Evolutionary conservation across 2,888 invertebrate species (phyloP).

Genomic region (Penaeus monodon): DNA sequence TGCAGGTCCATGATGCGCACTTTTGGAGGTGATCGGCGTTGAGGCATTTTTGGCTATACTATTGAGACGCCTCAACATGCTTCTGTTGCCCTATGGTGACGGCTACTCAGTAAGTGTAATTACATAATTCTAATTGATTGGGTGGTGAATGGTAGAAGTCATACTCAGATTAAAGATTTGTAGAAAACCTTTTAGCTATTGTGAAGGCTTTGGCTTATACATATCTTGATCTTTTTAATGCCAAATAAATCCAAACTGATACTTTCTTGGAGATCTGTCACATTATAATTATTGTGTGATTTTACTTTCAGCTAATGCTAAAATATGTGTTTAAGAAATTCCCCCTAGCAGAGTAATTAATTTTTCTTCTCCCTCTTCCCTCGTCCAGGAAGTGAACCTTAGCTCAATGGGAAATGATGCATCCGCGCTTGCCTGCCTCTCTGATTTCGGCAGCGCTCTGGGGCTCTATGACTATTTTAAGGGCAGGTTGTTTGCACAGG

Average conservation of each 20-base stretch:
- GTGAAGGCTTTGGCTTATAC: no score
- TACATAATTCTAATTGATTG: background rate
- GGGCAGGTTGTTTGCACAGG: conserved; percentile 97
- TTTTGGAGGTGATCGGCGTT: conserved; percentile 81
- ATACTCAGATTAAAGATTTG: background rate
- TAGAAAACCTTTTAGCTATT: background rate
- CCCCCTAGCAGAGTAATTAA: background rate
- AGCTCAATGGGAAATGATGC: conserved; percentile 99
- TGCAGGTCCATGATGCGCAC: conserved; percentile 66
- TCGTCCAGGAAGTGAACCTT: conserved; percentile 92
- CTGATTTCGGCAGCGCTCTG: conserved; percentile 94
- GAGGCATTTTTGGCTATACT: conserved; percentile 93
- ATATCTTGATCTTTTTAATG: no score
- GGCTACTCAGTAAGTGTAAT: conserved; percentile 83
- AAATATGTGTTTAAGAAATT: no score
- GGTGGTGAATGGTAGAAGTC: background rate
- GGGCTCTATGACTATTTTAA: conserved; percentile 98
- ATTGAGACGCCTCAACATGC: conserved; percentile 93
- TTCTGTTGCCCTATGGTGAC: conserved; percentile 96
- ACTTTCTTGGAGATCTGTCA: no score
- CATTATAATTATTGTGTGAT: background rate
- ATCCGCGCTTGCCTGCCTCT: conserved; percentile 96
- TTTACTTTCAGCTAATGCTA: background rate
- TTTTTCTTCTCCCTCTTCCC: conserved; percentile 16
- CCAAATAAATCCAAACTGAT: background rate